Percentiles rank a stretch among this genome's conserved stretches.
These are phyloP conservation scores for Physocephala rufipes DNA, from an alignment of 2,888 invertebrate genomes.

Conservation along the genomic window DNA sequence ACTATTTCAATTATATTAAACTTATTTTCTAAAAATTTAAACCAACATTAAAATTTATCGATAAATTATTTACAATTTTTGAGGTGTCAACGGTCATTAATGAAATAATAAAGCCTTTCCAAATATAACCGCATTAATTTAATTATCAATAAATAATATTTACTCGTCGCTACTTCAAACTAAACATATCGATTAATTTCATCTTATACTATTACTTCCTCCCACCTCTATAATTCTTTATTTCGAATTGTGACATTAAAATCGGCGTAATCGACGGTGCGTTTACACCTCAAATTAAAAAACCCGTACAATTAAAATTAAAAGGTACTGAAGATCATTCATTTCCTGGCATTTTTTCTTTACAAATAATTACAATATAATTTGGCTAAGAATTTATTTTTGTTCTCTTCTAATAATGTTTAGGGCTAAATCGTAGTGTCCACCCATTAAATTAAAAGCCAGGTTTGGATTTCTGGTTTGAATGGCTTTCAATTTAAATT, in stretches of 20 bases:
- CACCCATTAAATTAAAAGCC: too few relatives aligned
- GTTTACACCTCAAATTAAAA: background rate
- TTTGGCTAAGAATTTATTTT: constrained; percentile 6
- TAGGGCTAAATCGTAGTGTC: too few relatives aligned
- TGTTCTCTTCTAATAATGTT: too few relatives aligned
- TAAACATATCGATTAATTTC: too few relatives aligned
- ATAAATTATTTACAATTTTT: too few relatives aligned
- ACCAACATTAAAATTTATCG: too few relatives aligned
- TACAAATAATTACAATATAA: constrained; percentile 14
- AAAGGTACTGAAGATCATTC: constrained; percentile 7
- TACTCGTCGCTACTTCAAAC: too few relatives aligned
- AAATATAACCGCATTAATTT: too few relatives aligned
- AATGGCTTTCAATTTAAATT: constrained; percentile 44
- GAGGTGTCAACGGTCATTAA: too few relatives aligned
- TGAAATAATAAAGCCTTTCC: too few relatives aligned
- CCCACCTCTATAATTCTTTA: background rate
- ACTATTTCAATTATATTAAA: constrained; percentile 36
- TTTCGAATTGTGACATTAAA: background rate
- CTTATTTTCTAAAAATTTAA: background rate
- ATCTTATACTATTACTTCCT: too few relatives aligned
- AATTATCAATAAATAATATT: too few relatives aligned
- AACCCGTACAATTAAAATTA: constrained; percentile 7
- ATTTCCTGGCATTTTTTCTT: background rate
- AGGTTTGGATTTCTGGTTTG: background rate
- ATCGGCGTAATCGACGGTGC: background rate